These are phyloP conservation scores for Ondatra zibethicus DNA, from an alignment of 2,113 vertebrate genomes.

Conservation along the genomic window DNA sequence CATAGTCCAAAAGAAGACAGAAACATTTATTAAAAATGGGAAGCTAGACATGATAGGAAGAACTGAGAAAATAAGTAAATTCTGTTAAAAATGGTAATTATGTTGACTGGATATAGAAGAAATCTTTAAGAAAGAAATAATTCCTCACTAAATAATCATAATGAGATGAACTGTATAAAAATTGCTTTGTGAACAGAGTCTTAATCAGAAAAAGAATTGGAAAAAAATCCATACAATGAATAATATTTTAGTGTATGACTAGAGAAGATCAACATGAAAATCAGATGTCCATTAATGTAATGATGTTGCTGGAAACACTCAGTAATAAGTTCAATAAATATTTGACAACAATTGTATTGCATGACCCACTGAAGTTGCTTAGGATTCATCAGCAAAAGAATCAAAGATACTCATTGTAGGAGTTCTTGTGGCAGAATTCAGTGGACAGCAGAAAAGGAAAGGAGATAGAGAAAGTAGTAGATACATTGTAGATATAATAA, in stretches of 20 bases:
- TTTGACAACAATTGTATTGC: background rate
- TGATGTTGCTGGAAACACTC: background rate
- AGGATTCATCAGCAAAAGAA: background rate
- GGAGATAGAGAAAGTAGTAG: background rate
- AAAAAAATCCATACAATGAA: background rate
- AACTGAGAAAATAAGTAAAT: constrained; percentile 65
- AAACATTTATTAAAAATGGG: background rate
- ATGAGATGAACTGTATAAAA: background rate
- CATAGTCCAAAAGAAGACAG: background rate
- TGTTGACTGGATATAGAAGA: background rate
- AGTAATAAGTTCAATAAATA: background rate
- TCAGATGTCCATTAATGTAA: background rate
- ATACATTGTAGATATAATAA: background rate
- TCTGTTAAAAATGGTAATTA: background rate
- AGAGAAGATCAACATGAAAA: background rate
- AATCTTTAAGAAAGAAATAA: background rate
- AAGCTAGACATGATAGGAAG: constrained; percentile 54
- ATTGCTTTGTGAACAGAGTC: background rate
- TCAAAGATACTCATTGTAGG: background rate
- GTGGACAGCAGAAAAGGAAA: background rate
- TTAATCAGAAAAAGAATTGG: constrained; percentile 22
- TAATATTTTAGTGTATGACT: background rate
- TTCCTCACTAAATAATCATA: background rate
- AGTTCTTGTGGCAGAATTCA: background rate
- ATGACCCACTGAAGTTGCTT: background rate